A percentile compares a stretch with the other conserved stretches of the same genome.
These are phyloP conservation scores for Antechinus flavipes DNA, from an alignment of 2,113 vertebrate genomes.

Conservation along the genomic window DNA sequence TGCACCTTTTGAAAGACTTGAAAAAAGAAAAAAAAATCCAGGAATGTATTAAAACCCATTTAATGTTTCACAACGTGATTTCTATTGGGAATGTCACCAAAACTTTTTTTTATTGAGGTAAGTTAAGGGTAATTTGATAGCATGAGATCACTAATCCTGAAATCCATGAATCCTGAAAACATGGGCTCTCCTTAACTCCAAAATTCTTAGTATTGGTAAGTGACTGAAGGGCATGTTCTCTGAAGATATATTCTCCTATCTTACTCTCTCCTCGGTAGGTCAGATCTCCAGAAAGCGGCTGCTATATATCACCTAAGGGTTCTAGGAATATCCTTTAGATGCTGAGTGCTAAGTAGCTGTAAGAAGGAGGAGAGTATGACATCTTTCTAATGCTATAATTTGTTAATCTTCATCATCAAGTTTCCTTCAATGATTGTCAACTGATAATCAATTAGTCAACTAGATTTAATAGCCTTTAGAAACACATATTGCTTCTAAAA, in stretches of 20 bases:
- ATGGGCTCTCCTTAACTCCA: background rate
- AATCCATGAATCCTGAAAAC: background rate
- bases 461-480: background rate
- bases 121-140: background rate
- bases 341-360: background rate
- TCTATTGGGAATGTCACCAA: background rate
- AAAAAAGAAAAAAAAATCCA: conserved; percentile 49
- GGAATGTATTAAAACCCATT: conserved; percentile 33
- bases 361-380: background rate
- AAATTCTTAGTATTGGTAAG: background rate
- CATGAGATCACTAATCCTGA: background rate
- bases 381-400: background rate
- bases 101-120: background rate
- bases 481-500: background rate
- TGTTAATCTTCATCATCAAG: background rate
- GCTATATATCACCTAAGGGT: background rate
- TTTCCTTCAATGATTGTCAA: background rate
- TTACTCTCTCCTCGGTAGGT: background rate
- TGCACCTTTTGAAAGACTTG: conserved; percentile 66
- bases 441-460: background rate
- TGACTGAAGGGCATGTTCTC: background rate
- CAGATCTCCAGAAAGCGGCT: background rate
- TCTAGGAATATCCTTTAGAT: background rate
- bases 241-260: background rate
- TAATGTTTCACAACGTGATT: conserved; percentile 6